A percentile compares a stretch with the other conserved stretches of the same genome.
These are phyloP conservation scores for Nemotelus pantherinus DNA, from an alignment of 2,888 invertebrate genomes.

Conservation along the genomic window DNA sequence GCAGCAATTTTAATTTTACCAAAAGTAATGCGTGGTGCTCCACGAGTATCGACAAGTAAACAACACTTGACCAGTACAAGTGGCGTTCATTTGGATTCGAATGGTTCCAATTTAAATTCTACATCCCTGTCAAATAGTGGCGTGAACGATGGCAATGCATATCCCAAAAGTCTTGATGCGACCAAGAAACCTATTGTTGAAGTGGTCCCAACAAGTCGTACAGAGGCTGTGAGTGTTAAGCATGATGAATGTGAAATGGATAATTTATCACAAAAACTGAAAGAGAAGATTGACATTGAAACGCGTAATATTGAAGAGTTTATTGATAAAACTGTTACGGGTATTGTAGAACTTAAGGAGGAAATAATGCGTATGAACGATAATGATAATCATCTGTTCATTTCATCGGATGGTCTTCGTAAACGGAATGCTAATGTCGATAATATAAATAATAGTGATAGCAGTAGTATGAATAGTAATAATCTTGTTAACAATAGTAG, in stretches of 20 bases:
- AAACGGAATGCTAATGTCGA: slow-evolving; percentile 58
- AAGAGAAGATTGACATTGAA: slow-evolving; percentile 64
- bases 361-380: slow-evolving; percentile 63
- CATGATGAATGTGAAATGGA: slow-evolving; percentile 65
- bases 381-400: slow-evolving; percentile 53
- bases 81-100: neutral
- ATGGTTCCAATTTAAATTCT: neutral
- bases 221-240: slow-evolving; percentile 61
- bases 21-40: slow-evolving; percentile 60
- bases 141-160: neutral
- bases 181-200: slow-evolving; percentile 35
- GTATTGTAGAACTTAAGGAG: slow-evolving; percentile 64
- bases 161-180: slow-evolving; percentile 28
- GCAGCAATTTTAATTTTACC: slow-evolving; percentile 62
- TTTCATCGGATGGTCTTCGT: slow-evolving; percentile 57
- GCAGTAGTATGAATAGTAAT: slow-evolving; percentile 44
- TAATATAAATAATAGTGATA: slow-evolving; percentile 51
- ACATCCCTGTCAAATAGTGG: neutral
- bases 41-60: slow-evolving; percentile 50
- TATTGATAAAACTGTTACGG: slow-evolving; percentile 65
- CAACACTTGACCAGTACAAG: slow-evolving; percentile 41
- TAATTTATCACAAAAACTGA: slow-evolving; percentile 62
- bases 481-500: slow-evolving; percentile 43
- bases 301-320: slow-evolving; percentile 65
- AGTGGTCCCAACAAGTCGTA: slow-evolving; percentile 53